Evolutionary conservation across 2,888 invertebrate genomes (phyloP).

Genomic region (Apamea epomidion): DNA sequence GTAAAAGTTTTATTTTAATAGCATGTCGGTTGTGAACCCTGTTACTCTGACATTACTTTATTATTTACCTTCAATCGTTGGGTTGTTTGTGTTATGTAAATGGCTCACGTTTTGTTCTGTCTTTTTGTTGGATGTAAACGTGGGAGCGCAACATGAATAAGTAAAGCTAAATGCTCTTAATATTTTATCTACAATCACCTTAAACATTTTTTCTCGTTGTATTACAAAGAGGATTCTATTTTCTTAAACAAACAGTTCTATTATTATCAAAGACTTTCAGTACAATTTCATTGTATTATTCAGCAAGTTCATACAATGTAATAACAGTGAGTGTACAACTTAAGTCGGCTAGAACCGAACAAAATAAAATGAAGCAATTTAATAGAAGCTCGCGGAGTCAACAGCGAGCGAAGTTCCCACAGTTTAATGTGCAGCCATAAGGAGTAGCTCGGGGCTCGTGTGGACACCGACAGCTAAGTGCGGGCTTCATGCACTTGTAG

Average conservation of each 20-base stretch:
- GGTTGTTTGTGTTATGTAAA: constrained; percentile 22
- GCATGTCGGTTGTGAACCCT: background rate
- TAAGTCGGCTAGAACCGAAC: constrained; percentile 36
- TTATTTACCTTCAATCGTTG: constrained; percentile 30
- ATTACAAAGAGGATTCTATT: constrained; percentile 23
- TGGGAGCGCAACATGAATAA: constrained; percentile 33
- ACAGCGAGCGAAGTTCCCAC: constrained; percentile 35
- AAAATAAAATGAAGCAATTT: constrained; percentile 51
- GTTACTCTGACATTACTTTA: constrained; percentile 8
- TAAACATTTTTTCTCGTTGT: constrained; percentile 17
- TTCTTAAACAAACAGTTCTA: constrained; percentile 12
- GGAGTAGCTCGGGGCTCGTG: constrained; percentile 14
- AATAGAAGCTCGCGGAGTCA: constrained; percentile 45
- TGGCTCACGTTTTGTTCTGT: constrained; percentile 5
- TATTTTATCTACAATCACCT: constrained; percentile 20
- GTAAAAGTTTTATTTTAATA: background rate
- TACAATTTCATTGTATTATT: constrained; percentile 20
- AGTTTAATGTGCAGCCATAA: constrained; percentile 38
- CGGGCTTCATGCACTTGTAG: constrained; percentile 1
- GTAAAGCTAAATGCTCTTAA: constrained; percentile 33
- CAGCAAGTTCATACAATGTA: constrained; percentile 32
- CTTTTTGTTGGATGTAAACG: constrained; percentile 9
- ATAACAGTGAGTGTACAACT: constrained; percentile 39
- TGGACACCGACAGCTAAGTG: background rate
- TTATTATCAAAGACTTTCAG: constrained; percentile 19